phyloP scores from a whole-genome alignment of 1,140 invertebrate species.

The Tenebrio molitor region DNA sequence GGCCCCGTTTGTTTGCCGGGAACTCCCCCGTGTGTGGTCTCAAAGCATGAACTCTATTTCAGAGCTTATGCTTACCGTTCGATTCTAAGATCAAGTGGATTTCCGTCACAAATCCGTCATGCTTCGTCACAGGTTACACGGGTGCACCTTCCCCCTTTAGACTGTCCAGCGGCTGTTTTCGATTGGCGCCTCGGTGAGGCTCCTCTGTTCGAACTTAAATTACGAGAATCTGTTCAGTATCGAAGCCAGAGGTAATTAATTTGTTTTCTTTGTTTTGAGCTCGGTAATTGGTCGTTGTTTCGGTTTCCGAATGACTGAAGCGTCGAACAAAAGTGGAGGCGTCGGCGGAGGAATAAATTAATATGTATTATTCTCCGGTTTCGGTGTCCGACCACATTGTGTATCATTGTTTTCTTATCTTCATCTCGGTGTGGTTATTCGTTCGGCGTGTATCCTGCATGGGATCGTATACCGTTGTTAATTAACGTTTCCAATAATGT shows the following conservation, averaged over 20 bases:
- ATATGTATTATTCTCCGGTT: constrained; percentile 25
- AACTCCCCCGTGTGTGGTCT: too few relatives aligned
- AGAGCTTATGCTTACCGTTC: too few relatives aligned
- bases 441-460: constrained; percentile 20
- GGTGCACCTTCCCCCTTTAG: too few relatives aligned
- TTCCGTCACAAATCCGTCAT: too few relatives aligned
- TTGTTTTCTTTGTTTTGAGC: constrained; percentile 7
- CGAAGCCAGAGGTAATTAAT: not conserved
- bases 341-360: constrained; percentile 6
- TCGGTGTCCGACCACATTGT: constrained; percentile 27
- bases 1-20: not conserved
- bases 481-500: constrained; percentile 41
- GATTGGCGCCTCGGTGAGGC: too few relatives aligned
- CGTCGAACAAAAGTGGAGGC: constrained; percentile 5
- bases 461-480: constrained; percentile 38
- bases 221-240: too few relatives aligned
- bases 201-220: too few relatives aligned
- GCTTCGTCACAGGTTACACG: too few relatives aligned
- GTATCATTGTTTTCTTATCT: constrained; percentile 41
- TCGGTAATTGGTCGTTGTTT: constrained; percentile 2
- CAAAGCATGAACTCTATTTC: too few relatives aligned
- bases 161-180: too few relatives aligned
- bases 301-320: constrained; percentile 9
- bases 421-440: constrained; percentile 25
- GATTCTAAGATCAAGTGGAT: too few relatives aligned